A percentile compares a stretch with the other conserved stretches of the same genome.
Evolutionary conservation across 1,140 invertebrate species (phyloP).

Genomic region (Psix sp.): DNA sequence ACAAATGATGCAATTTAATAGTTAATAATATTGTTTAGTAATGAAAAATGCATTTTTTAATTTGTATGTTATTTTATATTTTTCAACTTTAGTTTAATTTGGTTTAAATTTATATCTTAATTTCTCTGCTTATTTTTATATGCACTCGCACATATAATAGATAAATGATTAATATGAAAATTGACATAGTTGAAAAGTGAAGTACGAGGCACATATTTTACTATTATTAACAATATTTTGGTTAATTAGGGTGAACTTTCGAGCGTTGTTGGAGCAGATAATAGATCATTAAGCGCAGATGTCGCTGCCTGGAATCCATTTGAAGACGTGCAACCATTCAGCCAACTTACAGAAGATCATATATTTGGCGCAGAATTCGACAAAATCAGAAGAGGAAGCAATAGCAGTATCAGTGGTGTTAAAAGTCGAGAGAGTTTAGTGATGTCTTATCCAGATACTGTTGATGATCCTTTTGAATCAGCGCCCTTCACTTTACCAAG

Average conservation of each 20-base stretch:
- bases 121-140: no score
- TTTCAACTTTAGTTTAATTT: no score
- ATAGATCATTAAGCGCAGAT: conserved; percentile 80
- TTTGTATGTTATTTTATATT: no score
- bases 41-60: no score
- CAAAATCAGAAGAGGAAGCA: conserved; percentile 87
- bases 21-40: no score
- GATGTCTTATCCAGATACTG: conserved; percentile 82
- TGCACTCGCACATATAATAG: conserved; percentile 19
- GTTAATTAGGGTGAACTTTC: conserved; percentile 74
- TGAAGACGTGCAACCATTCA: conserved; percentile 84
- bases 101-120: no score
- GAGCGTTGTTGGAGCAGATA: conserved; percentile 72
- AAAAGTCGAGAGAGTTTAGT: conserved; percentile 87
- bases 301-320: conserved; percentile 90
- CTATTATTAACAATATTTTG: no score
- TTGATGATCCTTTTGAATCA: conserved; percentile 87
- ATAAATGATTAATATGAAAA: no score
- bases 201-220: no score
- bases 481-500: conserved; percentile 87
- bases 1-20: no score
- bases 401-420: conserved; percentile 88
- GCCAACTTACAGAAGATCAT: conserved; percentile 87
- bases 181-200: no score
- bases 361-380: conserved; percentile 93